Evolutionary conservation across 2,797 vertebrate genomes (phyloP).

Genomic region (Remorina albescens): DNA sequence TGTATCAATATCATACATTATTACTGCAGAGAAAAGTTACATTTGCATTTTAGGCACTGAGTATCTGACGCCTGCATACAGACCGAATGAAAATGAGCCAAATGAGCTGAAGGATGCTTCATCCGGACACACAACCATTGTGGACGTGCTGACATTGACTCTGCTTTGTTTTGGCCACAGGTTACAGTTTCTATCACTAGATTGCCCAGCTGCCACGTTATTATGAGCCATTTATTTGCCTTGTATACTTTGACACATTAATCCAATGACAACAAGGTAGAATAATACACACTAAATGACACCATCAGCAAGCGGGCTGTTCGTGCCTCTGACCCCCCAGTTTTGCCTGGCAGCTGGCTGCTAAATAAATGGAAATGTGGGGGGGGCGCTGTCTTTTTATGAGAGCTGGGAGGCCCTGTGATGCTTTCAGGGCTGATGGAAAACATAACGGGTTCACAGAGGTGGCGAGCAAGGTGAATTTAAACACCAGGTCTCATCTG

Average conservation of each 20-base stretch:
- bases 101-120: constrained; percentile 51
- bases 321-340: constrained; percentile 64
- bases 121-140: constrained; percentile 19
- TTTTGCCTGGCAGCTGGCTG: constrained; percentile 71
- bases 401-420: constrained; percentile 48
- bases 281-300: constrained; percentile 54
- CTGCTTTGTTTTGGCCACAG: constrained; percentile 41
- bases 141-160: constrained; percentile 35
- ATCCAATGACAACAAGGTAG: constrained; percentile 42
- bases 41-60: constrained; percentile 52
- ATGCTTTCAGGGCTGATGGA: constrained; percentile 76
- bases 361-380: constrained; percentile 80
- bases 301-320: constrained; percentile 50
- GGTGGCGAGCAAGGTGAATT: constrained; percentile 81
- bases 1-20: constrained; percentile 36
- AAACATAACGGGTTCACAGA: constrained; percentile 78
- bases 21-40: constrained; percentile 33
- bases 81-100: constrained; percentile 50
- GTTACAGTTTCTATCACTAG: constrained; percentile 38
- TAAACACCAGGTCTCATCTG: constrained; percentile 68
- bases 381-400: constrained; percentile 68
- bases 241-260: constrained; percentile 59
- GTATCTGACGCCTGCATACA: constrained; percentile 20
- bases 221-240: constrained; percentile 51
- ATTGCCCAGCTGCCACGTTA: constrained; percentile 40